Percentiles rank a stretch among this genome's conserved stretches.
Evolutionary conservation across 2,888 invertebrate species (phyloP).

Genomic region (Sturmia bella): DNA sequence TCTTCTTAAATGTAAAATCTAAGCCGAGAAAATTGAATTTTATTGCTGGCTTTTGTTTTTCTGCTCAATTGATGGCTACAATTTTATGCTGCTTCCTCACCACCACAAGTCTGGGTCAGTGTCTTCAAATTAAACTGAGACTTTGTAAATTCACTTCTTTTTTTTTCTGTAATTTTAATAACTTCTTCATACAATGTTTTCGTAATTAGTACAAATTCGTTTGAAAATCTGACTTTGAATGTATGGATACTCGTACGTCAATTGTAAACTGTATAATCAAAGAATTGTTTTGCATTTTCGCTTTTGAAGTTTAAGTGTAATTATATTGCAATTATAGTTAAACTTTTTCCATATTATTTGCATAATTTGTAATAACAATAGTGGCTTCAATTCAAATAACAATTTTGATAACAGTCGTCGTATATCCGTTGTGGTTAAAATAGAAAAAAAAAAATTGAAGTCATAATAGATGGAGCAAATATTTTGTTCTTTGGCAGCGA

Average conservation of each 20-base stretch:
- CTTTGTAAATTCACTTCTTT: slow-evolving; percentile 28
- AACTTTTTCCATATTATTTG: slow-evolving; percentile 68
- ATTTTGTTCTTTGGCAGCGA: no score
- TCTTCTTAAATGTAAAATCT: slow-evolving; percentile 40
- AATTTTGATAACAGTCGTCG: slow-evolving; percentile 54
- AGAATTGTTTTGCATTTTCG: slow-evolving; percentile 47
- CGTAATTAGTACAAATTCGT: slow-evolving; percentile 55
- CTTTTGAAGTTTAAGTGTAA: slow-evolving; percentile 74
- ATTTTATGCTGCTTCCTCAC: slow-evolving; percentile 64
- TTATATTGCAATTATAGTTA: slow-evolving; percentile 78
- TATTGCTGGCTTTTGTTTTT: slow-evolving; percentile 31
- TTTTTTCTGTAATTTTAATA: slow-evolving; percentile 1
- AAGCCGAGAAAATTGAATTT: slow-evolving; percentile 58
- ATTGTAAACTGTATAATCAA: slow-evolving; percentile 51
- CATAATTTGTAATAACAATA: slow-evolving; percentile 55
- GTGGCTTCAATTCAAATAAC: slow-evolving; percentile 36
- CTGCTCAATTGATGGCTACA: slow-evolving; percentile 39
- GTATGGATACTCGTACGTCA: slow-evolving; percentile 7
- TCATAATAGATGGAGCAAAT: neutral
- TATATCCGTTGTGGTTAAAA: slow-evolving; percentile 53
- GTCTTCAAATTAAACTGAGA: slow-evolving; percentile 55
- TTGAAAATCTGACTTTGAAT: neutral
- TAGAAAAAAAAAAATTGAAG: neutral
- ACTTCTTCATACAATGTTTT: slow-evolving; percentile 31
- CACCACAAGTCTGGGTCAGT: slow-evolving; percentile 71